phyloP scores from a whole-genome alignment of 2,888 invertebrate species.

The Aporophyla lueneburgensis region DNA sequence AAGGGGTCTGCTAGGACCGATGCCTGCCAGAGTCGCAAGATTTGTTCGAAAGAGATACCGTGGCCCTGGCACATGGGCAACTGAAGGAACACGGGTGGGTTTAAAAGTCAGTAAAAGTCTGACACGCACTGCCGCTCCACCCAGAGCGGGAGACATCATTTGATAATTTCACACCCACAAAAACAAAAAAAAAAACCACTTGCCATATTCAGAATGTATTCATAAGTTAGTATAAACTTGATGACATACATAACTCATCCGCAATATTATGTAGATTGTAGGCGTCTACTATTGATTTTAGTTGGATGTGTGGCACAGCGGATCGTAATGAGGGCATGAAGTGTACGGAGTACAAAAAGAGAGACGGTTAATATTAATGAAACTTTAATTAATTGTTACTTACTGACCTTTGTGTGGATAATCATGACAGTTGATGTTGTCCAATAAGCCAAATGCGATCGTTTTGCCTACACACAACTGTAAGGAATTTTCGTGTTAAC shows the following conservation, averaged over 20 bases:
- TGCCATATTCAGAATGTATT: not conserved
- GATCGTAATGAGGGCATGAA: constrained; percentile 40
- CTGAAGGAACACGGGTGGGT: too few relatives aligned
- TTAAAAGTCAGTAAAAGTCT: too few relatives aligned
- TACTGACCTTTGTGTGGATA: not conserved
- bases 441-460: too few relatives aligned
- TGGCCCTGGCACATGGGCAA: too few relatives aligned
- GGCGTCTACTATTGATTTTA: constrained; percentile 43
- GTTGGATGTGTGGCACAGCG: constrained; percentile 18
- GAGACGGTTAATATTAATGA: not conserved
- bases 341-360: constrained; percentile 32
- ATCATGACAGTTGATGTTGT: not conserved
- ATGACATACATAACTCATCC: not conserved
- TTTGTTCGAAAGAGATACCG: too few relatives aligned
- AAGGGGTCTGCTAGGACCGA: too few relatives aligned
- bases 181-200: too few relatives aligned
- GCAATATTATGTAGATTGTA: not conserved
- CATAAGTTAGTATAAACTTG: constrained; percentile 1
- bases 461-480: not conserved
- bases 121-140: too few relatives aligned
- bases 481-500: not conserved
- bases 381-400: not conserved
- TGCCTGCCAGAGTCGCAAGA: too few relatives aligned
- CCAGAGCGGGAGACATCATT: too few relatives aligned
- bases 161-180: too few relatives aligned